phyloP scores from a whole-genome alignment of 2,113 vertebrate species.

The Aspiorhynchus laticeps region DNA sequence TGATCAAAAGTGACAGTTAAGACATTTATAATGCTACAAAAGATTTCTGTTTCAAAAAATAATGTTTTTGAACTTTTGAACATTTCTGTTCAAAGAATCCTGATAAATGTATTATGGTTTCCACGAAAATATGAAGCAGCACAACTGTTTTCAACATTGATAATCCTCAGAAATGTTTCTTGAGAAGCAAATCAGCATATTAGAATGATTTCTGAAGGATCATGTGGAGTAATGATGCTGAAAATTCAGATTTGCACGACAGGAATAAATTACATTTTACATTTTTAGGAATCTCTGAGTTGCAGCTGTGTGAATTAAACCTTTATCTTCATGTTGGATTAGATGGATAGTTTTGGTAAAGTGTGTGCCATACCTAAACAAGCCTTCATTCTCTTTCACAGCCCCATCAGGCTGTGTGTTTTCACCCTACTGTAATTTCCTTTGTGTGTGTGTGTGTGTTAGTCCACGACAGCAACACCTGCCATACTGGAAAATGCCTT shows the following conservation, averaged over 20 bases:
- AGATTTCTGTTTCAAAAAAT: too few relatives aligned
- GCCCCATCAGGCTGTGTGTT: not conserved
- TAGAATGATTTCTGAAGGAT: too few relatives aligned
- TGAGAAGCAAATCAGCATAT: too few relatives aligned
- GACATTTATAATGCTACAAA: not conserved
- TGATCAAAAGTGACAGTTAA: not conserved
- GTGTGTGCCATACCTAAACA: not conserved
- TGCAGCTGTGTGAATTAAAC: not conserved
- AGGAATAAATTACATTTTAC: too few relatives aligned
- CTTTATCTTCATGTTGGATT: not conserved
- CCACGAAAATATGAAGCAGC: too few relatives aligned
- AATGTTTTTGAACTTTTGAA: too few relatives aligned
- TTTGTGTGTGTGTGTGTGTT: slow-evolving; percentile 59
- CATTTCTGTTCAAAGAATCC: too few relatives aligned
- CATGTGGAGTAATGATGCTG: too few relatives aligned
- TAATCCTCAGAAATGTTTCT: too few relatives aligned
- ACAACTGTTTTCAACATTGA: too few relatives aligned
- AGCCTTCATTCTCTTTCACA: not conserved
- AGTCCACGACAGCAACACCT: slow-evolving; percentile 76
- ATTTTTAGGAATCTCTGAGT: not conserved
- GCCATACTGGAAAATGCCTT: slow-evolving; percentile 74
- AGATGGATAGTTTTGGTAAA: not conserved
- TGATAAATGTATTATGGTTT: too few relatives aligned
- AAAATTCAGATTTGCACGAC: too few relatives aligned
- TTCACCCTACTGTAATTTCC: slow-evolving; percentile 48